Evolutionary conservation across 2,888 invertebrate genomes (phyloP).

Genomic region (Nasonovia ribisnigri): DNA sequence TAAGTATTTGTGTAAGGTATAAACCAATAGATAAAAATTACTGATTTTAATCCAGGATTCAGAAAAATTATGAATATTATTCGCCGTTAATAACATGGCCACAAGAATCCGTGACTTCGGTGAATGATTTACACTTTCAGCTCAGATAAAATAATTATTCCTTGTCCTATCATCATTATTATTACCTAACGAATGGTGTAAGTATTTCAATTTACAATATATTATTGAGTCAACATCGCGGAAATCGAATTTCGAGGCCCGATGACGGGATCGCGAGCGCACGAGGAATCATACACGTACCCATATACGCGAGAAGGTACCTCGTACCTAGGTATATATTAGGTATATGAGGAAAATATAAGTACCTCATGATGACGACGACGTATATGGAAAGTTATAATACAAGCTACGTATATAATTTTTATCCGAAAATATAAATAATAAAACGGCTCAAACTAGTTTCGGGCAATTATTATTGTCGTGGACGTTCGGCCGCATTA

Average conservation of each 20-base stretch:
- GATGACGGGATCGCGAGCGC: neutral
- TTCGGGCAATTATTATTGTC: constrained; percentile 33
- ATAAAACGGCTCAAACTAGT: constrained; percentile 34
- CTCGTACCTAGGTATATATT: neutral
- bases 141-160: neutral
- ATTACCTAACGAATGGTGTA: neutral
- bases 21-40: neutral
- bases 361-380: neutral
- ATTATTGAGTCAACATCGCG: neutral
- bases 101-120: neutral
- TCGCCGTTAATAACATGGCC: neutral
- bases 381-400: neutral
- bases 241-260: neutral
- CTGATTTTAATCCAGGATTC: neutral
- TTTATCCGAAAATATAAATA: constrained; percentile 6
- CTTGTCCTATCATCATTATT: neutral
- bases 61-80: neutral
- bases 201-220: neutral
- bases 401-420: too few species aligned
- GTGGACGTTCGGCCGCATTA: constrained; percentile 38
- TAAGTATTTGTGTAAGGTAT: neutral
- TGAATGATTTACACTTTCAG: neutral
- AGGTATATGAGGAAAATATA: neutral
- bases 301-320: neutral
- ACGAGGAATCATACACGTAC: neutral